Base-by-base conservation (phyloP, 2,797 vertebrate genomes). In the Lithobates pipiens region DNA sequence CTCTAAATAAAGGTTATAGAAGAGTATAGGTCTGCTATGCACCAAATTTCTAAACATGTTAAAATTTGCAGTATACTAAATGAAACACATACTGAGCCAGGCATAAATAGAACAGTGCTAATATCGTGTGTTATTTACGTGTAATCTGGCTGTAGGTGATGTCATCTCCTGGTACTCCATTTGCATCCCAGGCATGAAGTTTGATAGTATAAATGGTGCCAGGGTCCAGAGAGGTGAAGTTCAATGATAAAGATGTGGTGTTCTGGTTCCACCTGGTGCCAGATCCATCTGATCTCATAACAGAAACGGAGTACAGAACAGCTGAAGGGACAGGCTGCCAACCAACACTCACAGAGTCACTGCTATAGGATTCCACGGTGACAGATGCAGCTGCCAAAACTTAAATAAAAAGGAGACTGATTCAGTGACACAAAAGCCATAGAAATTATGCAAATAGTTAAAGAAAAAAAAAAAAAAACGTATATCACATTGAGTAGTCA, bases 91-190 rank as follows among this genome's bases (percentile, higher is more conserved):
- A 13, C 15, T 54, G 15, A 54, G 16, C 39, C 9, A 39, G 1
- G 13, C 16, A 54, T 39, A 39, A 18, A 54, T 4, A 54, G 15
- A 25, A 29, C 10, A 1, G 42, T 15, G 32, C 11, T 23, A 34
- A 39, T 57, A 23, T 36, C 71, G 44, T 71, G 8, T 46, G 16
- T 27, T 72, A 25, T 96, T 97, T 95, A 98, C 97, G 93, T 91
- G 96, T 99, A 85, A 94, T 95, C 92, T 98, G 97, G 90, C 95
- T 96, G 88, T 93, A 85, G 0, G 88, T 94, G 83, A 92, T 93
- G 79, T 92, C 88, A 57, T 99, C 97, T 86, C 98, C 98, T 21
- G 93, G 89, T 57, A 95, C 91, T 13, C 93, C 93, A 23, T 94
- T 94, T 0, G 88, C 76, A 88, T 96, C 97, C 96, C 96, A 97